Conservation (phyloP, 2,797 vertebrate species). For the Meriones psammophilus region DNA sequence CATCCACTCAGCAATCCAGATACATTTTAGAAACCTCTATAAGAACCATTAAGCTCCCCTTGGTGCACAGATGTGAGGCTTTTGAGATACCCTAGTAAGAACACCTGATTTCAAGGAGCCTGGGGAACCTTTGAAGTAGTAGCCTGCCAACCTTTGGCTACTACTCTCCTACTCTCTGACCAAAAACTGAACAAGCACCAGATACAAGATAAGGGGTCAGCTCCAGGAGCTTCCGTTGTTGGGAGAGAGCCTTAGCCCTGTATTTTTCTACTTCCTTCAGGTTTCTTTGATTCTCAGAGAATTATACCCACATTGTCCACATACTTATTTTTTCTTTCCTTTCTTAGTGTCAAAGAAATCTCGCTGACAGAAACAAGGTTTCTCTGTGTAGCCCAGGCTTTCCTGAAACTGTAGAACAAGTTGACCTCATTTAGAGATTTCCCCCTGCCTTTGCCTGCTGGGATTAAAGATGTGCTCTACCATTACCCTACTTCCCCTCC, state of each 20-base stretch:
- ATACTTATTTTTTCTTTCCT: neutral
- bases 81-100: neutral
- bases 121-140: too few relatives aligned
- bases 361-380: neutral
- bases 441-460: too few relatives aligned
- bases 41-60: neutral
- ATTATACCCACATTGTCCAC: neutral
- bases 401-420: too few relatives aligned
- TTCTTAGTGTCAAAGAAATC: neutral
- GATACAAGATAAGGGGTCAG: neutral
- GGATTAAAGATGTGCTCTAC: too few relatives aligned
- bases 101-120: slow-evolving; percentile 1
- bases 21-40: neutral
- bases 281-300: slow-evolving; percentile 36
- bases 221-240: neutral
- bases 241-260: neutral
- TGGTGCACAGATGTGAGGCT: neutral
- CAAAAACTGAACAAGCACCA: neutral
- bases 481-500: too few relatives aligned
- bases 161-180: neutral
- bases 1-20: neutral
- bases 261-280: neutral
- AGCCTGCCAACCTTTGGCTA: neutral
- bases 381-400: neutral
- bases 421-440: too few relatives aligned